phyloP scores from a whole-genome alignment of 2,888 invertebrate species.

The Chrysotoxum bicinctum region DNA sequence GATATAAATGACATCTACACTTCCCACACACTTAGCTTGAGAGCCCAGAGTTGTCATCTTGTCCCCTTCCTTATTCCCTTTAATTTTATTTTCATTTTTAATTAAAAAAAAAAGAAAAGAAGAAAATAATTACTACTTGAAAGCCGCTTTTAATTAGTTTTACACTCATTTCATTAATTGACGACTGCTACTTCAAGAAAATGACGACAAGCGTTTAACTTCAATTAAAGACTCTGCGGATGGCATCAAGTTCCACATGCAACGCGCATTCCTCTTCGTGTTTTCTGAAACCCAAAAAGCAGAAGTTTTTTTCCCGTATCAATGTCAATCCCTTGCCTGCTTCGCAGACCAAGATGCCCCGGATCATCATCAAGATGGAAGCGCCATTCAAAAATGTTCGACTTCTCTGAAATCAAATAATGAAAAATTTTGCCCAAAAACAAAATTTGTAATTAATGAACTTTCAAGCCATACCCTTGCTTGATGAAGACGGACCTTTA shows the following conservation, averaged over 20 bases:
- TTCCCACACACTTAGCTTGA: conserved; percentile 59
- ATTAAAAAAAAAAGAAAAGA: background rate
- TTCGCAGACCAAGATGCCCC: background rate
- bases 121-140: conserved; percentile 49
- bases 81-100: background rate
- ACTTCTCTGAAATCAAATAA: conserved; percentile 25
- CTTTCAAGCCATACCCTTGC: background rate
- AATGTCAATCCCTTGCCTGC: conserved; percentile 6
- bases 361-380: conserved; percentile 15
- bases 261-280: conserved; percentile 25
- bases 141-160: conserved; percentile 67
- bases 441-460: conserved; percentile 59
- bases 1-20: conserved; percentile 66
- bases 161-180: conserved; percentile 67
- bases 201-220: conserved; percentile 66
- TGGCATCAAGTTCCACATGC: conserved; percentile 41
- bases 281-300: background rate
- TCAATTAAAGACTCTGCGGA: conserved; percentile 53
- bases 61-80: background rate
- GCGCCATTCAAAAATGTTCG: conserved; percentile 42
- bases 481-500: background rate
- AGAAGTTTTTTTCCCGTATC: conserved; percentile 34
- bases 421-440: conserved; percentile 8
- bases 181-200: conserved; percentile 36
- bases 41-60: background rate